Conservation (phyloP, 2,113 vertebrate genomes). For the Muntiacus muntjak region DNA sequence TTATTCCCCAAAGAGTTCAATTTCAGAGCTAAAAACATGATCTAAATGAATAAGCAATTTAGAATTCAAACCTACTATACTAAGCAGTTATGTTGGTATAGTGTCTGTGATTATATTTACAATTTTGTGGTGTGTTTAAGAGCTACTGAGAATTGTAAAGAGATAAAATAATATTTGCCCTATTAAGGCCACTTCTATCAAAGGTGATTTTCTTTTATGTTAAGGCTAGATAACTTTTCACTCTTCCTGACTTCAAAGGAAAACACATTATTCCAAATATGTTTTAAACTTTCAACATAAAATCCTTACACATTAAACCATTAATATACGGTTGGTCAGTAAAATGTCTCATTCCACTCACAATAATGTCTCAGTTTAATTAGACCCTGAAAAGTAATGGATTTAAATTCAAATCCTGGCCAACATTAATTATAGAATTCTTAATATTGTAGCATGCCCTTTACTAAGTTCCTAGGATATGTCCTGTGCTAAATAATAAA, state of each 20-base stretch:
- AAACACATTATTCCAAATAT: constrained; percentile 52
- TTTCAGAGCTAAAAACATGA: constrained; percentile 33
- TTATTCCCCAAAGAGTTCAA: neutral
- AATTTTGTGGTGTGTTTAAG: constrained; percentile 13
- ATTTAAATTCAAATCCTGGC: constrained; percentile 85
- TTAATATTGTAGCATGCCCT: constrained; percentile 78
- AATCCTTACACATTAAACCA: constrained; percentile 71
- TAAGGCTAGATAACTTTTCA: constrained; percentile 67
- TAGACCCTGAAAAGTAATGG: constrained; percentile 83
- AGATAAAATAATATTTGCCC: constrained; percentile 45
- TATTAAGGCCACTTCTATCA: constrained; percentile 52
- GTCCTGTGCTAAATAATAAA: constrained; percentile 52
- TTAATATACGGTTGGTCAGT: constrained; percentile 77
- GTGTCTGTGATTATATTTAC: constrained; percentile 55
- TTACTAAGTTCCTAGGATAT: constrained; percentile 74
- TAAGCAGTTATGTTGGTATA: constrained; percentile 1
- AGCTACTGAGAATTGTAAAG: constrained; percentile 41
- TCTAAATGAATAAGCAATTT: constrained; percentile 54
- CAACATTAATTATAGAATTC: constrained; percentile 82
- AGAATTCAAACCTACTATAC: constrained; percentile 22
- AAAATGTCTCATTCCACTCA: constrained; percentile 79
- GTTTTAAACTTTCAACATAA: constrained; percentile 58
- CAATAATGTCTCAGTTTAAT: constrained; percentile 84
- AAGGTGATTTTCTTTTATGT: constrained; percentile 72
- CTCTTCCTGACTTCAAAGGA: constrained; percentile 57